Percentiles rank a stretch among this genome's conserved stretches.
phyloP scores from a whole-genome alignment of 2,797 vertebrate genomes.

The Epinephelus coioides region DNA sequence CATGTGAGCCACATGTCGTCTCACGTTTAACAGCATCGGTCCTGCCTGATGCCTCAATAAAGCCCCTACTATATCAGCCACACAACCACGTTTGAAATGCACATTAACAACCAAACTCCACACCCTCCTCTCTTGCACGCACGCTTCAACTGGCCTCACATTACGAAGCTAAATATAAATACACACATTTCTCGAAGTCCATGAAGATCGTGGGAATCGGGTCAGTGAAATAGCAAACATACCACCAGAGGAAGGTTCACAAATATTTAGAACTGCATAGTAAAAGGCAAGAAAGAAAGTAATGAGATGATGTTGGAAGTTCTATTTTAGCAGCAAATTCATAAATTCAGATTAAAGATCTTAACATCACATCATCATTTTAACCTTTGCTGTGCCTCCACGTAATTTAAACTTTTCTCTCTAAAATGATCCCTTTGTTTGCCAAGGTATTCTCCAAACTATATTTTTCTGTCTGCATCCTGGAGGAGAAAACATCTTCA shows the following conservation, averaged over 20 bases:
- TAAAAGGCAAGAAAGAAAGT: not conserved
- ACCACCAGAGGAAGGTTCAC: not conserved
- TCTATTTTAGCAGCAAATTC: not conserved
- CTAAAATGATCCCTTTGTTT: conserved; percentile 70
- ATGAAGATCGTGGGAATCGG: conserved; percentile 45
- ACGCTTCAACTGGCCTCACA: conserved; percentile 48
- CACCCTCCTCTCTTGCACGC: conserved; percentile 53
- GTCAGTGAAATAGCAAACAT: conserved; percentile 46
- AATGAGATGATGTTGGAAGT: not conserved
- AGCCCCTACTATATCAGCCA: conserved; percentile 15
- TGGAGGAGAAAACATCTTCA: not conserved
- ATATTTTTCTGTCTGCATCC: conserved; percentile 13
- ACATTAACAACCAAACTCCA: conserved; percentile 51
- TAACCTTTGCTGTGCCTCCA: not conserved
- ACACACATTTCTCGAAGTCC: conserved; percentile 54
- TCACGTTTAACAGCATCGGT: conserved; percentile 31
- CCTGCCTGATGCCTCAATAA: conserved; percentile 27
- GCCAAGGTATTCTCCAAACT: conserved; percentile 19
- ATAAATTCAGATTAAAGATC: not conserved
- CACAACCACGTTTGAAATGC: conserved; percentile 34
- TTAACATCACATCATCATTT: not conserved
- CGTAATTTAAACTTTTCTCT: conserved; percentile 1
- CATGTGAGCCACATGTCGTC: not conserved
- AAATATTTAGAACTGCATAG: not conserved
- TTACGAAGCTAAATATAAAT: conserved; percentile 75